Evolutionary conservation across 2,113 vertebrate species (phyloP).

Genomic region (Syrrhaptes paradoxus): DNA sequence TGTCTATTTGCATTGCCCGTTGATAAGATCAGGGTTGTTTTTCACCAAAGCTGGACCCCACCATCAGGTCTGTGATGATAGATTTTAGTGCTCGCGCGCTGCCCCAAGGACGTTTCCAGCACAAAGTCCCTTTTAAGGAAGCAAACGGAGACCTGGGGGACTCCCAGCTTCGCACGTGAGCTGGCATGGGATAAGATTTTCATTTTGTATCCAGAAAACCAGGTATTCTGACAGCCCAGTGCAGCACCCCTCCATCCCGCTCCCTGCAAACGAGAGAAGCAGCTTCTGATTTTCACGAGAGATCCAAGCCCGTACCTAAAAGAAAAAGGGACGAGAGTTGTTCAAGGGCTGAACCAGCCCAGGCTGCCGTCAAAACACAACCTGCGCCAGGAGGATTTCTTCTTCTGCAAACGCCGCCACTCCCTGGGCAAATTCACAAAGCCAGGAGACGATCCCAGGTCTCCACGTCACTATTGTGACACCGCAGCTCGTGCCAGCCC

Average conservation of each 20-base stretch:
- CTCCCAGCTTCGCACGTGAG: not conserved
- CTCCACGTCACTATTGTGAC: not conserved
- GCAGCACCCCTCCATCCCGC: not conserved
- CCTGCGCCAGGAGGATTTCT: not conserved
- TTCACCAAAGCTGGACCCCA: not conserved
- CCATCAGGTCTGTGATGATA: not conserved
- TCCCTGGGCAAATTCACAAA: not conserved
- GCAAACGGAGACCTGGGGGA: not conserved
- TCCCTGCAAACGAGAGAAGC: not conserved
- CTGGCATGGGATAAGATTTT: not conserved
- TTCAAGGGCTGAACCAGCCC: not conserved
- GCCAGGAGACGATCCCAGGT: accelerated
- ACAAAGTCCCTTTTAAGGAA: not conserved
- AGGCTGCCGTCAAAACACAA: not conserved
- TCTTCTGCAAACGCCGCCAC: not conserved
- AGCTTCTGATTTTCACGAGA: not conserved
- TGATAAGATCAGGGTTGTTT: not conserved
- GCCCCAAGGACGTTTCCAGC: not conserved
- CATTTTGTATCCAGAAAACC: not conserved
- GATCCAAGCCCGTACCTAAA: not conserved
- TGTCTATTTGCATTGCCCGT: not conserved
- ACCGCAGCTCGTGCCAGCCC: not conserved
- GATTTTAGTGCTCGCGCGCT: not conserved
- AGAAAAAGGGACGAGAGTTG: no score
- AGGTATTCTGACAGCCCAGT: not conserved